A percentile compares a stretch with the other conserved stretches of the same genome.
Conservation (phyloP, 2,113 vertebrate genomes). For the Leucoraja erinaceus region DNA sequence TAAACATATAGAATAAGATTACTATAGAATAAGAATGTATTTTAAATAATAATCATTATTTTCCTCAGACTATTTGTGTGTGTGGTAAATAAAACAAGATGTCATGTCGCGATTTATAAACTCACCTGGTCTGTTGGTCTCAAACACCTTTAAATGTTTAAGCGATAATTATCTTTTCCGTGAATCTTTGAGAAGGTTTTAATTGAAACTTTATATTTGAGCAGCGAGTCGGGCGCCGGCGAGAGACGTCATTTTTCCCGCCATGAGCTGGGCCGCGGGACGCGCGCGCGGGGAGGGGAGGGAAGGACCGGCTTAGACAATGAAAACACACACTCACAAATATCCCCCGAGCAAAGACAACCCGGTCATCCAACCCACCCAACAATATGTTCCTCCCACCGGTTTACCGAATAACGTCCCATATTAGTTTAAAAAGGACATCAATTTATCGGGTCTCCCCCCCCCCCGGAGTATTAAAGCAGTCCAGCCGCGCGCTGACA, state of each 20-base stretch:
- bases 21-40: no score
- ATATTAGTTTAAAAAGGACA: not conserved
- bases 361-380: not conserved
- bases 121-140: not conserved
- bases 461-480: not conserved
- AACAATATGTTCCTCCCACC: no score
- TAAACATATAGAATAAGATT: not conserved
- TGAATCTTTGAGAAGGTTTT: no score
- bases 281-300: not conserved
- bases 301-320: not conserved
- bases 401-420: not conserved
- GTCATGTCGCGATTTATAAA: not conserved
- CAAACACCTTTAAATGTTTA: not conserved
- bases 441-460: not conserved
- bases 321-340: not conserved
- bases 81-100: no score
- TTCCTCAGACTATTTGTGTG: no score
- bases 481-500: not conserved
- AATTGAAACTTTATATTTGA: no score
- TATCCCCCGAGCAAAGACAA: not conserved
- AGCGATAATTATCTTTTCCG: no score
- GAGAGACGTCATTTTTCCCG: not conserved
- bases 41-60: no score
- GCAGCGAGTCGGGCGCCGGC: no score
- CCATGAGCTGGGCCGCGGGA: not conserved